A percentile compares a stretch with the other conserved stretches of the same genome.
Evolutionary conservation across 2,797 vertebrate species (phyloP).

Genomic region (Pampus argenteus): DNA sequence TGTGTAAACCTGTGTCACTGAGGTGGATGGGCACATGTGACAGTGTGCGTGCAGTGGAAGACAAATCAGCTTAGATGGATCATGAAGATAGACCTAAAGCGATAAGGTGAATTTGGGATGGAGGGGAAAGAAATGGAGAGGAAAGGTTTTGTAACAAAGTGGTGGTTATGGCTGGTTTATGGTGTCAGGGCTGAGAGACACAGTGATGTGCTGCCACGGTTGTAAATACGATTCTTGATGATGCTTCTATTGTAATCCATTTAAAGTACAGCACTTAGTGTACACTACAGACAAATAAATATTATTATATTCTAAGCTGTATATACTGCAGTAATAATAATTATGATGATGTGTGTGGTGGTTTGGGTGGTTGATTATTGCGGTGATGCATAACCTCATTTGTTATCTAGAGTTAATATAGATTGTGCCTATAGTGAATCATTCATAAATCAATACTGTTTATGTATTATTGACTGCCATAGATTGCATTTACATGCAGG

Average conservation of each 20-base stretch:
- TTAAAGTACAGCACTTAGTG: slow-evolving; percentile 23
- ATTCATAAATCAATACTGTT: slow-evolving; percentile 72
- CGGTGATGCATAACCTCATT: slow-evolving; percentile 49
- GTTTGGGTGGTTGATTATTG: slow-evolving; percentile 49
- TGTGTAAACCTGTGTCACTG: slow-evolving; percentile 24
- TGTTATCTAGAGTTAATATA: slow-evolving; percentile 58
- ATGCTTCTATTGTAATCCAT: slow-evolving; percentile 19
- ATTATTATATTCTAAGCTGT: neutral
- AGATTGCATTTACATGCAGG: slow-evolving; percentile 64
- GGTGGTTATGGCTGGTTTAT: slow-evolving; percentile 47
- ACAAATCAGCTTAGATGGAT: slow-evolving; percentile 26
- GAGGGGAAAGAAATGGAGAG: slow-evolving; percentile 49
- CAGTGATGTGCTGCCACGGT: slow-evolving; percentile 3
- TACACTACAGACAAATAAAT: slow-evolving; percentile 1
- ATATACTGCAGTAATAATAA: neutral
- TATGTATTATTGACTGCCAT: slow-evolving; percentile 64
- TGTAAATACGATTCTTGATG: slow-evolving; percentile 14
- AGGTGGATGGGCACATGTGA: slow-evolving; percentile 9
- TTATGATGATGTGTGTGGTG: slow-evolving; percentile 24
- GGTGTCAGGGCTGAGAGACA: slow-evolving; percentile 22
- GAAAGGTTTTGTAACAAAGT: slow-evolving; percentile 54
- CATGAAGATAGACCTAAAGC: slow-evolving; percentile 63
- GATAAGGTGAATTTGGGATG: slow-evolving; percentile 59
- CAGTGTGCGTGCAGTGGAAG: slow-evolving; percentile 1
- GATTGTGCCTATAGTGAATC: slow-evolving; percentile 57